Conservation (phyloP, 2,888 invertebrate genomes). For the Polymixis lichenea region DNA sequence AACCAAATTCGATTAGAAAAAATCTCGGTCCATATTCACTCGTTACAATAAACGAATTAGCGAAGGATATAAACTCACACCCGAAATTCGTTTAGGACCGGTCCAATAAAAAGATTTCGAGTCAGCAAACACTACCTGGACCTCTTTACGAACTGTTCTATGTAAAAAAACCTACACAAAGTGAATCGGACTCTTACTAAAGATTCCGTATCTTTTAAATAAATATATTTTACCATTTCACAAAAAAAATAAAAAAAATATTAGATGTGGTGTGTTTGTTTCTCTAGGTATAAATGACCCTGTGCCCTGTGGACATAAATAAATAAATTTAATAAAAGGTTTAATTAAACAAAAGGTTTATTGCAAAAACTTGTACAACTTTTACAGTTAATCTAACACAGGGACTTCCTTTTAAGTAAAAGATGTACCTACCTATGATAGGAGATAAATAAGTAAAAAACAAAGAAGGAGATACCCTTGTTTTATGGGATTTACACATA, state of each 20-base stretch:
- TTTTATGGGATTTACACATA: no score
- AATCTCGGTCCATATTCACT: conserved; percentile 18
- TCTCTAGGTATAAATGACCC: no score
- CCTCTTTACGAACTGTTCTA: conserved; percentile 44
- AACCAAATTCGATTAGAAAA: conserved; percentile 33
- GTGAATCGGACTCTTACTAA: neutral
- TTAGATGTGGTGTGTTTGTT: neutral
- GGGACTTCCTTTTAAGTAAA: no score
- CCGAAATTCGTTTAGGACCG: conserved; percentile 49
- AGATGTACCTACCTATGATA: no score
- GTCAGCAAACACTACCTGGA: conserved; percentile 49
- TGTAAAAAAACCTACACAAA: conserved; percentile 27
- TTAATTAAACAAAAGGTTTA: no score
- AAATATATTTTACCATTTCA: neutral
- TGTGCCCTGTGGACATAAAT: no score
- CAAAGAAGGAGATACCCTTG: no score
- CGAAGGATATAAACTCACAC: conserved; percentile 31
- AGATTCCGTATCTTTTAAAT: conserved; percentile 7
- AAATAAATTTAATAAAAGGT: no score
- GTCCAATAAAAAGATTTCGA: conserved; percentile 52
- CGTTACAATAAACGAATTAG: conserved; percentile 51
- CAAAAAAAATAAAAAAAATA: neutral
- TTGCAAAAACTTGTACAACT: no score
- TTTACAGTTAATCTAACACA: no score
- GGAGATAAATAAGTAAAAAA: no score